Evolutionary conservation across 2,888 invertebrate genomes (phyloP).

Genomic region (Scaptomyza tumidula): DNA sequence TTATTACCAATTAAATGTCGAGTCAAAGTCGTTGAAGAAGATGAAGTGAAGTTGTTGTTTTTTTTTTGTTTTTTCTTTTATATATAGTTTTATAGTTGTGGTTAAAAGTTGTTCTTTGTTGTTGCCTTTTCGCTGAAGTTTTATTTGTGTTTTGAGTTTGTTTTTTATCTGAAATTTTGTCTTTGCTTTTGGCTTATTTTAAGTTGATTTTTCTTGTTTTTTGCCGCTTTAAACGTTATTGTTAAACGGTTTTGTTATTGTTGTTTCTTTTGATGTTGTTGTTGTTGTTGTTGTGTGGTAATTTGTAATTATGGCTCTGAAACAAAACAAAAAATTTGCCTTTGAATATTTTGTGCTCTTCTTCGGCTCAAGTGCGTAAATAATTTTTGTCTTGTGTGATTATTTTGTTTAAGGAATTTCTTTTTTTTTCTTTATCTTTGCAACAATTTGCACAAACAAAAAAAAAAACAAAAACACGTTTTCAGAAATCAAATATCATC

Average conservation of each 20-base stretch:
- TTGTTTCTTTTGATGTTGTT: slow-evolving; percentile 29
- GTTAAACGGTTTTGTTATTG: slow-evolving; percentile 31
- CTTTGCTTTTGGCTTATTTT: slow-evolving; percentile 31
- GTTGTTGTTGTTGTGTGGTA: slow-evolving; percentile 44
- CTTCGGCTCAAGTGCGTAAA: slow-evolving; percentile 44
- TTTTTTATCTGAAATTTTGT: slow-evolving; percentile 10
- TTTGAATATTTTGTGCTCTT: slow-evolving; percentile 60
- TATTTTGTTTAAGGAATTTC: background rate
- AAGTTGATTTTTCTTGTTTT: slow-evolving; percentile 26
- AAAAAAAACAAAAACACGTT: too few relatives aligned
- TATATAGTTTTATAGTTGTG: slow-evolving; percentile 21
- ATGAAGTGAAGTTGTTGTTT: slow-evolving; percentile 50
- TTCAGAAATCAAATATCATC: slow-evolving; percentile 31
- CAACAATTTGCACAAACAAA: slow-evolving; percentile 19
- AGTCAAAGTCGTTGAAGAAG: slow-evolving; percentile 77
- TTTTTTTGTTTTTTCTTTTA: slow-evolving; percentile 15
- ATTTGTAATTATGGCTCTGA: slow-evolving; percentile 71
- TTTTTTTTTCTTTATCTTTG: slow-evolving; percentile 4
- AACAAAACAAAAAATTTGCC: slow-evolving; percentile 66
- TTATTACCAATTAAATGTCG: slow-evolving; percentile 79
- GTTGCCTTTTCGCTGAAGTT: slow-evolving; percentile 41
- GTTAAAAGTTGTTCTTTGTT: slow-evolving; percentile 33
- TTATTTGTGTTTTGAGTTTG: slow-evolving; percentile 7
- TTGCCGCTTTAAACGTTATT: slow-evolving; percentile 43
- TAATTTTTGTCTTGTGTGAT: slow-evolving; percentile 16